phyloP scores from a whole-genome alignment of 2,797 vertebrate species.

The Darevskia mixta region DNA sequence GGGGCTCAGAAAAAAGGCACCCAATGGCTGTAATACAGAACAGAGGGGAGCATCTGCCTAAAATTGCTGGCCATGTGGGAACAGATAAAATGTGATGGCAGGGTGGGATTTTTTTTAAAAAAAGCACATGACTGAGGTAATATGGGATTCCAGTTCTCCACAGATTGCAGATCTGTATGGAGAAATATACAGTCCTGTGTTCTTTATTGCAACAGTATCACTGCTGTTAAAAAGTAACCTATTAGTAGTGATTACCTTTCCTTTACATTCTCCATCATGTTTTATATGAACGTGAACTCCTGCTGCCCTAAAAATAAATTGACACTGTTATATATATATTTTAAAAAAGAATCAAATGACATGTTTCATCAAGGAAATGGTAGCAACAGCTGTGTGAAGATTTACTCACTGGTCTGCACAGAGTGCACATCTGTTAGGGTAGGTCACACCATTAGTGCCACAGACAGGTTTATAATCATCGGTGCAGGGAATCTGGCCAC shows the following conservation, averaged over 20 bases:
- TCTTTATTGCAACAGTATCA: neutral
- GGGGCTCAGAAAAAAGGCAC: neutral
- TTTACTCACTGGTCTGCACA: neutral
- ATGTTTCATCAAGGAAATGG: neutral
- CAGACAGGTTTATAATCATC: neutral
- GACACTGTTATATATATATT: neutral
- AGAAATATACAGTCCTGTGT: neutral
- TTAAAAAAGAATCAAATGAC: too few species aligned
- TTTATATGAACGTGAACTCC: neutral
- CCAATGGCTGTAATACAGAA: neutral
- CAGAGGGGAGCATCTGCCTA: too few species aligned
- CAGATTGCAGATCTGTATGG: neutral
- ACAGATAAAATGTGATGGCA: too few species aligned
- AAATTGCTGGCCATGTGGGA: too few species aligned
- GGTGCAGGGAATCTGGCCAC: neutral
- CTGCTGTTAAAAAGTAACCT: neutral
- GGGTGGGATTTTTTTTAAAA: too few species aligned
- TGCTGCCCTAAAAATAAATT: neutral
- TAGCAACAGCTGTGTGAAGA: neutral
- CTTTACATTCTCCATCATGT: neutral
- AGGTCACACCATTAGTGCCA: neutral
- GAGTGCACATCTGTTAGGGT: neutral
- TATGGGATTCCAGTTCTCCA: too few species aligned
- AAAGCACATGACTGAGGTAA: too few species aligned
- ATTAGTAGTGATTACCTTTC: neutral